Evolutionary conservation across 2,113 vertebrate species (phyloP).

Genomic region (Jaculus jaculus): DNA sequence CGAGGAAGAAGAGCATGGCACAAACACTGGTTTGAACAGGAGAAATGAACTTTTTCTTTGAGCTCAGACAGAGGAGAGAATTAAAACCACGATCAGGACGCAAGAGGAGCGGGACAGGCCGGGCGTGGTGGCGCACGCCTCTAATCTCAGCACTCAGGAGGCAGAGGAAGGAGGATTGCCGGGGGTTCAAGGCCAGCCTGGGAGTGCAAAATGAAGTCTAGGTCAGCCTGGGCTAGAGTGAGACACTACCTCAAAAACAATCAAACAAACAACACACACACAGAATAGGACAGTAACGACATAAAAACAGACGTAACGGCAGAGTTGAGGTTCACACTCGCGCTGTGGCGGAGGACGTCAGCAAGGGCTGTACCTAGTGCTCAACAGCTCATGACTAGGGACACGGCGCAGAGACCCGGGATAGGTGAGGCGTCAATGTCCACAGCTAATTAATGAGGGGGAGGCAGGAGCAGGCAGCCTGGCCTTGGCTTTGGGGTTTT

Average conservation of each 20-base stretch:
- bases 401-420: background rate
- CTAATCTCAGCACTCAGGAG: too few species aligned
- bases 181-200: too few species aligned
- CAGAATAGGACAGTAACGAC: too few species aligned
- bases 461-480: background rate
- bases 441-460: background rate
- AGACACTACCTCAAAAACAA: too few species aligned
- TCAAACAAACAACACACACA: too few species aligned
- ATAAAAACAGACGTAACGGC: conserved; percentile 15
- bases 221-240: too few species aligned
- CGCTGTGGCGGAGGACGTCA: fast-evolving
- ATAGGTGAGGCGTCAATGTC: background rate
- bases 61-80: conserved; percentile 1
- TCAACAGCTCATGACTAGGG: background rate
- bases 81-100: background rate
- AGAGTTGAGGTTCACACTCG: background rate
- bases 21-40: background rate
- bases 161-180: too few species aligned
- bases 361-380: background rate
- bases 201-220: too few species aligned
- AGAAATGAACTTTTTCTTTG: background rate
- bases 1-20: background rate
- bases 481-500: background rate
- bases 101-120: too few species aligned
- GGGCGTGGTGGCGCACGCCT: too few species aligned